phyloP scores from a whole-genome alignment of 1,140 invertebrate species.

The Subanguina moxae region DNA sequence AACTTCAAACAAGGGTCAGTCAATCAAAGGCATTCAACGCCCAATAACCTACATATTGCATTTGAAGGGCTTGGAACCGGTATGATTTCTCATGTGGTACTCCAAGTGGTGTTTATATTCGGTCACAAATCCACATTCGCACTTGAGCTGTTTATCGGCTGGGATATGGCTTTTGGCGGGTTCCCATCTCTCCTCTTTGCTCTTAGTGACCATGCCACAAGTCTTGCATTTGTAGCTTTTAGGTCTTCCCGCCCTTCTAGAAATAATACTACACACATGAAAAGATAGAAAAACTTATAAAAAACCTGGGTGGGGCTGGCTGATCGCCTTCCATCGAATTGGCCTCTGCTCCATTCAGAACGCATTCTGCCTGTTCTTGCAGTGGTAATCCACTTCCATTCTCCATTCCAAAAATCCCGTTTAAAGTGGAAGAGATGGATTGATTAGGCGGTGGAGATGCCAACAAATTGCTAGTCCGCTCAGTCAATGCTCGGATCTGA shows the following conservation, averaged over 20 bases:
- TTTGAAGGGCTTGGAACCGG: slow-evolving; percentile 90
- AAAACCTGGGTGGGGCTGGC: slow-evolving; percentile 5
- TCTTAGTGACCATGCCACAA: slow-evolving; percentile 73
- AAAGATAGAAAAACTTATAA: no score
- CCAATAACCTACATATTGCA: slow-evolving; percentile 65
- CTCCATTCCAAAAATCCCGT: slow-evolving; percentile 4
- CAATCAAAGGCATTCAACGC: no score
- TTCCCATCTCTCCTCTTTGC: slow-evolving; percentile 86
- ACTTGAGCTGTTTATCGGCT: slow-evolving; percentile 81
- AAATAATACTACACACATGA: no score
- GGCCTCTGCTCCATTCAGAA: slow-evolving; percentile 7
- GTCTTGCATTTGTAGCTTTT: slow-evolving; percentile 88
- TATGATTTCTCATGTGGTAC: slow-evolving; percentile 91
- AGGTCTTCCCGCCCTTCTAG: slow-evolving; percentile 48
- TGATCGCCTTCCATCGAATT: slow-evolving; percentile 6
- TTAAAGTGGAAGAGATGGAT: slow-evolving; percentile 12
- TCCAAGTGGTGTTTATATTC: slow-evolving; percentile 97
- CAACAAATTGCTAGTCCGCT: slow-evolving; percentile 68
- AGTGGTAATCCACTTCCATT: background rate
- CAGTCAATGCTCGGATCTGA: slow-evolving; percentile 65
- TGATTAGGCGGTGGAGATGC: slow-evolving; percentile 66
- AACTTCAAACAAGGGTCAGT: no score
- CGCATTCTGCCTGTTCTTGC: background rate
- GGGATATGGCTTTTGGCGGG: slow-evolving; percentile 83
- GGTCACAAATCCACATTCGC: slow-evolving; percentile 90